Base-by-base conservation (phyloP, 2,113 vertebrate species). In the Aptenodytes patagonicus region DNA sequence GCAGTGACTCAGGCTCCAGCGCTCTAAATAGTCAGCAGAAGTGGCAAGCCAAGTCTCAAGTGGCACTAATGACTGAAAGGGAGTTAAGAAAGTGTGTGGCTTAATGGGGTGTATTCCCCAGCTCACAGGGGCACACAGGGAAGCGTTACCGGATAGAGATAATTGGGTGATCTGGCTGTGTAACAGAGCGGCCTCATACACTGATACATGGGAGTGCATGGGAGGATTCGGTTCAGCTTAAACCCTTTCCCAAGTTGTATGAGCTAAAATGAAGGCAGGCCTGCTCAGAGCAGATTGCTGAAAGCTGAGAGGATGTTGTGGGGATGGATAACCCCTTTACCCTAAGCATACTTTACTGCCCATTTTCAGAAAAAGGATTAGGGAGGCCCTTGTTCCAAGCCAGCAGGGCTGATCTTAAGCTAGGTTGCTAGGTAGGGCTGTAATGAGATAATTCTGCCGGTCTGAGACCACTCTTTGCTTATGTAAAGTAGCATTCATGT, bases 21-120 rank as follows among this genome's bases (percentile, higher is more conserved):
- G 0, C 82, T 95, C 94, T 77, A 93, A 96, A 90, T 73, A 96
- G 89, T 93, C 89, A 96, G 93, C 87, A 94, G 26, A 93, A 90
- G 75, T 62, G 87, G 81, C 68, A 95, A 83, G 36, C 55, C 13
- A 57, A 44, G 68, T 91, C 95, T 84, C 93, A 58, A 34, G 78
- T 47, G 89, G 51, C 78, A 77, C 62, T 86, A 80, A 94, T 87
- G 91, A 87, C 70, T 82, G 89, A 88, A 88, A 86, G n/a, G 54
- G 36, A 80, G 73, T 38, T 95, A 51, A 66, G 76, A 77, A 95
- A 89, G 18, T 60, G 28, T 77, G 81, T 68, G 58, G 75, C 71
- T 94, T 95, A 88, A 66, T 93, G 82, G 58, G 32, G 49, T 93
- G 4, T 77, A 49, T 87, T 94, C 73, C 86, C 70, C 58, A 85